Evolutionary conservation across 2,797 vertebrate genomes (phyloP), one percentile per base, ranked within the genome.

Genomic region (Argya squamiceps): DNA sequence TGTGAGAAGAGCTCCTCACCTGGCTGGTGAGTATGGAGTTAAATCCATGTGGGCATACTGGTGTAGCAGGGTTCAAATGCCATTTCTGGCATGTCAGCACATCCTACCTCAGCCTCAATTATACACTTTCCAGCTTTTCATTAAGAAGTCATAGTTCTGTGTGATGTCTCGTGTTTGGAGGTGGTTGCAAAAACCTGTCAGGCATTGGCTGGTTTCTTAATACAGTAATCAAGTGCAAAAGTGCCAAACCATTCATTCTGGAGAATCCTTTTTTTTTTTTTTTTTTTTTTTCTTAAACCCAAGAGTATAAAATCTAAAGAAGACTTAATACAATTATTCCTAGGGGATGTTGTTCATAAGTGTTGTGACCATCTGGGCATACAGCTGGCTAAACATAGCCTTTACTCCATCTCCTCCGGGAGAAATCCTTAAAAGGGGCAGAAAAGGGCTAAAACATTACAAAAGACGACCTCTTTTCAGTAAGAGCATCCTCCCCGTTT

Each of bases 311-410:
- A 93, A 86, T 76, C 49, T 34, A 73, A 87, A 37, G 67, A 91
- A 88, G 86, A 88, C 69, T 83, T 83, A 89, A 95, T 94, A 82
- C 87, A 97, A 92, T 91, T 95, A 91, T 95, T 87, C 87, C 91
- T 82, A 69, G 52, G 93, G 91, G 91, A 67, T 67, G 37, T n/a
- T 90, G 80, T 96, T 96, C 46, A 2, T 93, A 92, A 75, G 60
- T 87, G 70, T 89, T 92, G 75, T 50, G 92, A 96, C 96, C 97
- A 97, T 98, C 97, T 98, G 97, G 97, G 97, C 97, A 92, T 93
- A 95, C 90, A 96, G 95, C 95, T 97, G 95, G 91, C 85, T 95
- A 96, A 96, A 95, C 76, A 74, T 50, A 97, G 89, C 87, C 88
- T 88, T 80, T 89, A 74, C 89, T 95, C 82, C 88, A 82, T 95